Base-by-base conservation (phyloP, 2,797 vertebrate genomes). In the Falco berigora region DNA sequence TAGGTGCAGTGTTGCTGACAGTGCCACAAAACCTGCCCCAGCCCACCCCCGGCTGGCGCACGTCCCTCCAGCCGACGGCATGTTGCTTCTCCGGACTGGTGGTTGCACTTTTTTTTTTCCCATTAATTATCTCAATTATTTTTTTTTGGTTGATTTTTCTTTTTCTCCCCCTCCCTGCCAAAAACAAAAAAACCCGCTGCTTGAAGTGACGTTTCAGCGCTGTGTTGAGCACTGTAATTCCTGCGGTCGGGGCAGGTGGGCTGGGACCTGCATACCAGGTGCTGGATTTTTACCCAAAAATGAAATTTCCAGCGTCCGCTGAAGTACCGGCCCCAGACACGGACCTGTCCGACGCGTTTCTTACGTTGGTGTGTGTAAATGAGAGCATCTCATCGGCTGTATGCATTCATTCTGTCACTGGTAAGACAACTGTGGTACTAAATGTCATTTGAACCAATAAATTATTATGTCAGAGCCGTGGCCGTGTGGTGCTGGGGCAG, bases 391-490 rank as follows among this genome's bases (percentile, higher is more conserved):
- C 88, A 90, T 94, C 69, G 44, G 88, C 91, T 94, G 97, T 97
- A 81, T 67, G 94, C 91, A 84, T 97, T 95, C 74, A 86, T 97
- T 95, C 96, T 95, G 96, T 97, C 90, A 89, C 95, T 96, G 95
- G 92, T 97, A 96, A 97, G 84, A 92, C 88, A 96, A 90, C 71
- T 81, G 94, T 97, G 97, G 79, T 97, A 97, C 96, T 98, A 97
- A 98, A 97, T 97, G 92, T 96, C 94, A 97, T 95, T 96, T 1
- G 24, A 95, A 94, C 91, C 95, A 97, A 98, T 98, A 98, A 98
- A 97, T 97, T 96, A 97, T 97, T 92, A 97, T 95, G 89, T 97
- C 95, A 50, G 83, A 92, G 63, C 73, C 2, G 84, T 88, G 75
- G 90, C 82, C 1, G 83, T 81, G 81, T 93, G 30, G 52, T 91